Conservation (phyloP, 2,888 invertebrate species). For the Atherix ibis region DNA sequence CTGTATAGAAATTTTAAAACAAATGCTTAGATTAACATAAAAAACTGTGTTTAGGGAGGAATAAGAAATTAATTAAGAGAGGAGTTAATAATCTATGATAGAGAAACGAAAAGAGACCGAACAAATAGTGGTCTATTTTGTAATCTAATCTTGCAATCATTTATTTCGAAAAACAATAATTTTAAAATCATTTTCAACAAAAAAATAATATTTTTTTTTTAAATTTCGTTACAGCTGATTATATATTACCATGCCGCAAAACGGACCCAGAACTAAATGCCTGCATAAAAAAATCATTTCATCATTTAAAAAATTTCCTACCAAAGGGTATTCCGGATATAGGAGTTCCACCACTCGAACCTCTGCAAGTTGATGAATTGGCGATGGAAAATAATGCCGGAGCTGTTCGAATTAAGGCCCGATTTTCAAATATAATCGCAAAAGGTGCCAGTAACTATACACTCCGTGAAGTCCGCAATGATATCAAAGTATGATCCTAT, state of each 20-base stretch:
- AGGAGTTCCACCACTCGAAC: conserved; percentile 59
- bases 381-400: conserved; percentile 67
- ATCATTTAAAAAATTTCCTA: conserved; percentile 55
- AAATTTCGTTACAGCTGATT: too few species aligned
- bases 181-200: too few species aligned
- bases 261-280: conserved; percentile 46
- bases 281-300: conserved; percentile 54
- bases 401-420: conserved; percentile 53
- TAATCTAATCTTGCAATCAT: too few species aligned
- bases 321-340: conserved; percentile 53
- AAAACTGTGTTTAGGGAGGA: too few species aligned
- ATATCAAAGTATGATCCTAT: conserved; percentile 16
- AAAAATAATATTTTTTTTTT: too few species aligned
- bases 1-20: too few species aligned
- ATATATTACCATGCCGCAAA: conserved; percentile 52
- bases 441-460: conserved; percentile 61
- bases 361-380: conserved; percentile 50
- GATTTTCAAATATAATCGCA: conserved; percentile 59
- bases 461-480: conserved; percentile 50
- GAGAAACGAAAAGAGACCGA: too few species aligned
- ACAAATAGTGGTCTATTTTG: too few species aligned
- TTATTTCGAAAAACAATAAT: too few species aligned
- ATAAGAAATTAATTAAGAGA: too few species aligned
- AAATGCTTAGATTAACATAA: too few species aligned
- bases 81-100: too few species aligned